These are phyloP conservation scores for Norana najaformis DNA, from an alignment of 2,888 invertebrate species.

Conservation along the genomic window DNA sequence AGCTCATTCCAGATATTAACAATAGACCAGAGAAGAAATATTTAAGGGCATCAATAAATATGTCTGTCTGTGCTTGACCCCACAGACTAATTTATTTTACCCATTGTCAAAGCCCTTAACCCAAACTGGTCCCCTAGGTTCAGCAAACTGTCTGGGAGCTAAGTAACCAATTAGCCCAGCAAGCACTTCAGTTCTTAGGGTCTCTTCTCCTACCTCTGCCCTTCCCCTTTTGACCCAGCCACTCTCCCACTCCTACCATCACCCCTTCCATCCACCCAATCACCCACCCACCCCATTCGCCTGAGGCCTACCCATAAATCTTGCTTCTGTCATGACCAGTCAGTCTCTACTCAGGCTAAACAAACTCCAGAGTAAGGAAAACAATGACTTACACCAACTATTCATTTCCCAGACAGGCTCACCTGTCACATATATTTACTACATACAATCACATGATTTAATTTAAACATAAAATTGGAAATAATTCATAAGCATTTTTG, in stretches of 20 bases:
- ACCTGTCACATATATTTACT: background rate
- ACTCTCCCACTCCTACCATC: background rate
- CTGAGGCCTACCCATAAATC: constrained; percentile 13
- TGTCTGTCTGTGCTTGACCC: background rate
- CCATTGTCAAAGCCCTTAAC: background rate
- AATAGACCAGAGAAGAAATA: too few relatives aligned
- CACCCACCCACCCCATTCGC: background rate
- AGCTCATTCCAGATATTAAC: too few relatives aligned
- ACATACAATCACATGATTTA: background rate
- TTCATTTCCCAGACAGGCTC: background rate
- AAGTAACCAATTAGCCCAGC: background rate
- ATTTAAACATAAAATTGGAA: background rate
- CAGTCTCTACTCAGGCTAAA: background rate
- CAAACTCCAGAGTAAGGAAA: background rate
- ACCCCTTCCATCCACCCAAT: background rate
- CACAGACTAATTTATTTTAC: background rate
- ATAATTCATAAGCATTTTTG: background rate
- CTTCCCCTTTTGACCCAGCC: background rate
- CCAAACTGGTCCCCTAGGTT: background rate
- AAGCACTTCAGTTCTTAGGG: background rate
- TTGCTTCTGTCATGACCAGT: background rate
- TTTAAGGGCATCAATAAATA: too few relatives aligned
- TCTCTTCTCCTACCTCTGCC: background rate
- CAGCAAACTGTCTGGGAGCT: background rate
- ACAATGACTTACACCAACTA: background rate